Conservation (phyloP, 2,888 invertebrate species). For the Ptychoptera contaminata region DNA sequence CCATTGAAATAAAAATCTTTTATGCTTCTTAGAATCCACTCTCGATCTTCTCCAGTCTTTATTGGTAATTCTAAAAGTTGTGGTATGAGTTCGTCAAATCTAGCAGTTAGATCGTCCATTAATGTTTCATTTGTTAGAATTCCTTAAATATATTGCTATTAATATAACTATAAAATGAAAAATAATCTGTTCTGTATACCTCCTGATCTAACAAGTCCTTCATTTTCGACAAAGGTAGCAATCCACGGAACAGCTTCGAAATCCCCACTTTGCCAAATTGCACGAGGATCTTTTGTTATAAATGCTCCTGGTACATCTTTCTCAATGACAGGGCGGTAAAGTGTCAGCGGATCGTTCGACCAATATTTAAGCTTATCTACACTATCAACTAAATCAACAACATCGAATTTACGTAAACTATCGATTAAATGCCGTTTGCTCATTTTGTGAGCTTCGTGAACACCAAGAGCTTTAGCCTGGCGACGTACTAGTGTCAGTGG, state of each 20-base stretch:
- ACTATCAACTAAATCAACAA: constrained; percentile 23
- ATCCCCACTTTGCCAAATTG: constrained; percentile 25
- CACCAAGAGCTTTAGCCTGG: constrained; percentile 30
- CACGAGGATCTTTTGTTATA: constrained; percentile 28
- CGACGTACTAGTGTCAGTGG: constrained; percentile 23
- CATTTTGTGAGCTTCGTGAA: constrained; percentile 18
- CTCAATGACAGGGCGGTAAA: constrained; percentile 34
- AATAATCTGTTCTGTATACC: constrained; percentile 16
- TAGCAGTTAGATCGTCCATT: constrained; percentile 18
- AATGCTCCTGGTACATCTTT: constrained; percentile 27
- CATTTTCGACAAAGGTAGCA: constrained; percentile 31
- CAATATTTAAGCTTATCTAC: constrained; percentile 35
- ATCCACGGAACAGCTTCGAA: constrained; percentile 34
- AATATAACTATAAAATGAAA: neutral
- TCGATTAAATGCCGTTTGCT: constrained; percentile 24
- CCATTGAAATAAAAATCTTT: constrained; percentile 20
- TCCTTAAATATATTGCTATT: constrained; percentile 11
- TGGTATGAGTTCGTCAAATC: constrained; percentile 21
- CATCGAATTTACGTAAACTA: constrained; percentile 30
- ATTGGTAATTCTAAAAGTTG: constrained; percentile 21
- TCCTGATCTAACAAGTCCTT: constrained; percentile 34
- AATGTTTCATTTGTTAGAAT: constrained; percentile 21
- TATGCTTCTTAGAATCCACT: constrained; percentile 10
- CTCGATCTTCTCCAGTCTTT: constrained; percentile 9
- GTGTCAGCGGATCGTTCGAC: constrained; percentile 33